A percentile compares a stretch with the other conserved stretches of the same genome.
Conservation (phyloP, 2,797 vertebrate species). For the Lemur catta region DNA sequence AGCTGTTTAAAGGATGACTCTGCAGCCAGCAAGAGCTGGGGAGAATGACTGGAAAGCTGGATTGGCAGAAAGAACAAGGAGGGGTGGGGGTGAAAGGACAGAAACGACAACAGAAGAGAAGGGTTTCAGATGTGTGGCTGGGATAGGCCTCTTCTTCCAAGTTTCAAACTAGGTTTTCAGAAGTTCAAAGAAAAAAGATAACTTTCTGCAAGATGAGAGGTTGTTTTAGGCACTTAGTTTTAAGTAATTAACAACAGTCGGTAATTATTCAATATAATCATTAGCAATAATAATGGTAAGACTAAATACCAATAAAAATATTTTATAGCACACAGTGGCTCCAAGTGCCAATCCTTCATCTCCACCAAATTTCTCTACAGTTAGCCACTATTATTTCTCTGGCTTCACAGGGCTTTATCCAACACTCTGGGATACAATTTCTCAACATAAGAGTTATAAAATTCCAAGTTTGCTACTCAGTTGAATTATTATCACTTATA, state of each 20-base stretch:
- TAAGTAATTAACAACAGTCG: background rate
- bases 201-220: background rate
- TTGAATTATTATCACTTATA: background rate
- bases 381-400: background rate
- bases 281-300: slow-evolving; percentile 21
- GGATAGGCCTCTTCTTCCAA: background rate
- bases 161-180: background rate
- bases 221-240: slow-evolving; percentile 5
- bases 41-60: background rate
- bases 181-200: slow-evolving; percentile 40
- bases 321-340: background rate
- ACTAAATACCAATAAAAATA: slow-evolving; percentile 28
- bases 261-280: slow-evolving; percentile 36
- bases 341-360: background rate
- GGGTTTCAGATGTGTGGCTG: background rate
- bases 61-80: background rate
- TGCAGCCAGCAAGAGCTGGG: background rate
- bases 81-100: background rate
- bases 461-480: background rate
- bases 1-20: background rate
- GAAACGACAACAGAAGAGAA: background rate
- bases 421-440: background rate
- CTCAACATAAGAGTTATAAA: background rate
- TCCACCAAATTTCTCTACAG: background rate
- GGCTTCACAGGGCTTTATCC: background rate